phyloP scores from a whole-genome alignment of 1,140 invertebrate species.

The Chrysomallon squamiferum region DNA sequence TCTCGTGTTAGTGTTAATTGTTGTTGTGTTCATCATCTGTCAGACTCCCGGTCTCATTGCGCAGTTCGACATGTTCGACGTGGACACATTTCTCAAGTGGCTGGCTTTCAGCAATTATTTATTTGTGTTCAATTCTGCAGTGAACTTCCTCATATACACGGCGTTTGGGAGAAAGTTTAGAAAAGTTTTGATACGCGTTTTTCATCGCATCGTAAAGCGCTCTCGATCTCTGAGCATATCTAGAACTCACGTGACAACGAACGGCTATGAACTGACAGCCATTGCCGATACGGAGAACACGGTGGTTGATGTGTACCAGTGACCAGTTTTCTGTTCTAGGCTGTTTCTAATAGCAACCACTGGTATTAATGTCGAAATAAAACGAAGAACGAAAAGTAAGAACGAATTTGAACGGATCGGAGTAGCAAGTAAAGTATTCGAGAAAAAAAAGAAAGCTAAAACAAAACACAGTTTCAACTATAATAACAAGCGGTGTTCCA shows the following conservation, averaged over 20 bases:
- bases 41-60: constrained; percentile 55
- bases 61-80: constrained; percentile 46
- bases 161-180: constrained; percentile 53
- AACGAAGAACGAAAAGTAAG: no score
- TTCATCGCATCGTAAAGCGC: constrained; percentile 19
- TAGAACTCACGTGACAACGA: constrained; percentile 10
- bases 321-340: no score
- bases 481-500: no score
- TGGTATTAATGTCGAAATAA: no score
- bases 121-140: constrained; percentile 54
- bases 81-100: constrained; percentile 40
- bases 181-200: constrained; percentile 41
- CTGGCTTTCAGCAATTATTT: constrained; percentile 51
- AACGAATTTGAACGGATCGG: no score
- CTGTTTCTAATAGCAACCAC: no score
- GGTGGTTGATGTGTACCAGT: no score
- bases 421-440: no score
- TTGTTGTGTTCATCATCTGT: constrained; percentile 56
- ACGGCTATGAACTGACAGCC: constrained; percentile 24
- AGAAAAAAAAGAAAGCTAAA: no score
- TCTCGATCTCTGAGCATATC: constrained; percentile 13
- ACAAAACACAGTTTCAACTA: no score
- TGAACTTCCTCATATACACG: constrained; percentile 59
- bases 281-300: constrained; percentile 6
- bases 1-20: constrained; percentile 52